A percentile compares a stretch with the other conserved stretches of the same genome.
Evolutionary conservation across 2,113 vertebrate genomes (phyloP).

Genomic region (Procavia capensis): DNA sequence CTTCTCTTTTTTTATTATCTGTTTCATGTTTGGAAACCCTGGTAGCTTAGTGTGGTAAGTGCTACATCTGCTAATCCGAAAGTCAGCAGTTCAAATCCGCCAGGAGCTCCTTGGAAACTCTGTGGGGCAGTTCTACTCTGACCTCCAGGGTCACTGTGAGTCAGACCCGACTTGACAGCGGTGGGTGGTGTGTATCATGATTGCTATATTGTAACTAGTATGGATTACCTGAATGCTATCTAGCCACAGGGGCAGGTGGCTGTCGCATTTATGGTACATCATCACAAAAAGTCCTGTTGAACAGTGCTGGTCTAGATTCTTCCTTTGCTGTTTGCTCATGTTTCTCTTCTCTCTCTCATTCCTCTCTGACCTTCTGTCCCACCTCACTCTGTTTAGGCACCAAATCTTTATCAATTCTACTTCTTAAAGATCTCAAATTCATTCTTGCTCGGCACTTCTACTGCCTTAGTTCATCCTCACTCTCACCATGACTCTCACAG

Average conservation of each 20-base stretch:
- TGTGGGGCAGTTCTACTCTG: too few species aligned
- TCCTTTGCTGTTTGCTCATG: background rate
- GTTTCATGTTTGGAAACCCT: background rate
- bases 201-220: background rate
- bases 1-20: conserved; percentile 15
- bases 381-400: background rate
- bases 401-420: background rate
- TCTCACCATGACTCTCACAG: background rate
- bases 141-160: too few species aligned
- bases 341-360: background rate
- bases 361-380: background rate
- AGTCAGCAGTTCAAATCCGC: too few species aligned
- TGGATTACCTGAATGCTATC: background rate
- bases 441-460: background rate
- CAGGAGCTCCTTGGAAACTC: too few species aligned
- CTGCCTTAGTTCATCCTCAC: background rate
- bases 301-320: background rate
- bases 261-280: background rate
- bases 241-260: background rate
- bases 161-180: too few species aligned
- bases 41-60: too few species aligned
- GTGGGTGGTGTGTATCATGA: background rate
- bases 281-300: background rate
- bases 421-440: conserved; percentile 12
- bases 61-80: too few species aligned